Evolutionary conservation across 2,797 vertebrate genomes (phyloP).

Genomic region (Gallinago stenura): DNA sequence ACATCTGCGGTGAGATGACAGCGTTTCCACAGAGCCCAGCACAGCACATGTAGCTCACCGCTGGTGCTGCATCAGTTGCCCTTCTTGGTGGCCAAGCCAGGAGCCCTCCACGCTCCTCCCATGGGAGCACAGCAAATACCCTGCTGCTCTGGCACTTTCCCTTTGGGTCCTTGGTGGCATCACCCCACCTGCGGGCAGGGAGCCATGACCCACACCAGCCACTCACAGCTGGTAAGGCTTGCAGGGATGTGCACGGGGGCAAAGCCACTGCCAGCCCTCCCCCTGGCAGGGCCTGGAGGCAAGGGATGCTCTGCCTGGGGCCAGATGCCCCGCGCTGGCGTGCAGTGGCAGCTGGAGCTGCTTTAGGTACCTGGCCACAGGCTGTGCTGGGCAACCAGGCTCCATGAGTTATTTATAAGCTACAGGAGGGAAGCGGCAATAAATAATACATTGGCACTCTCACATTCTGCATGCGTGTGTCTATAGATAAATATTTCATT

Average conservation of each 20-base stretch:
- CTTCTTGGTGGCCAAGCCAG: not conserved
- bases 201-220: rapidly evolving
- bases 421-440: not conserved
- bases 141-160: rapidly evolving
- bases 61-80: constrained; percentile 17
- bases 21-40: rapidly evolving
- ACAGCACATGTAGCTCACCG: rapidly evolving
- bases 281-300: not conserved
- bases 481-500: constrained; percentile 68
- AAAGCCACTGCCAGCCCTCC: not conserved
- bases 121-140: rapidly evolving
- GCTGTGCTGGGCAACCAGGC: not conserved
- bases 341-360: not conserved
- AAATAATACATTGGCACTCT: constrained; percentile 54
- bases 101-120: not conserved
- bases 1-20: not conserved
- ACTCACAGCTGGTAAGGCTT: not conserved
- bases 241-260: rapidly evolving
- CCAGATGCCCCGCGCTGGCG: rapidly evolving
- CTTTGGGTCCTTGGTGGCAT: not conserved
- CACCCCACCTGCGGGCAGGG: rapidly evolving
- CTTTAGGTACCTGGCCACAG: not conserved
- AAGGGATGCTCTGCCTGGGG: not conserved
- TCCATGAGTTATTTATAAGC: constrained; percentile 52
- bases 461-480: not conserved